These are phyloP conservation scores for Psilopogon haemacephalus DNA, from an alignment of 2,113 vertebrate species.

Conservation along the genomic window DNA sequence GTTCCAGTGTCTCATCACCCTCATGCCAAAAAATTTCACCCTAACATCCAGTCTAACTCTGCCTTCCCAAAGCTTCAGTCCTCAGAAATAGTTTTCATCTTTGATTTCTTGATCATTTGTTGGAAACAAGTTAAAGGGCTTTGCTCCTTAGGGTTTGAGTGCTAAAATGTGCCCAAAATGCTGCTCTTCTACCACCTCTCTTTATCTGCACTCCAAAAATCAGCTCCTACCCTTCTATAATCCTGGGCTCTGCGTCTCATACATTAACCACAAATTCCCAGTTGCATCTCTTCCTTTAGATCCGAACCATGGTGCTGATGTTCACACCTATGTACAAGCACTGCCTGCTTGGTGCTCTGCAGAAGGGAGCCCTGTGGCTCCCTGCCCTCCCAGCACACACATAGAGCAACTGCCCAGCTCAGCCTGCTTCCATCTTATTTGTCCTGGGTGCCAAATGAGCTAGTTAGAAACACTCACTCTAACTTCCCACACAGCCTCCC, in stretches of 20 bases:
- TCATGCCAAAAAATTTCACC: too few species aligned
- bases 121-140: background rate
- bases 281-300: background rate
- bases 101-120: background rate
- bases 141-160: background rate
- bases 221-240: background rate
- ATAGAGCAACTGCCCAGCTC: background rate
- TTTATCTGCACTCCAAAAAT: background rate
- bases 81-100: background rate
- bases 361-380: background rate
- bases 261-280: background rate
- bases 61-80: too few species aligned
- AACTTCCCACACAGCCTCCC: background rate
- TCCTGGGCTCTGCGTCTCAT: background rate
- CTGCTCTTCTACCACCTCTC: background rate
- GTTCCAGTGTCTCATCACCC: too few species aligned
- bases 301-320: background rate
- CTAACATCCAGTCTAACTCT: too few species aligned
- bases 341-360: background rate
- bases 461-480: background rate
- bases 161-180: background rate
- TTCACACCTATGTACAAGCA: accelerated
- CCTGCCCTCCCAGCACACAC: background rate
- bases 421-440: background rate
- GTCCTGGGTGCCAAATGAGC: background rate